phyloP scores from a whole-genome alignment of 2,888 invertebrate genomes.

The Serripes groenlandicus region DNA sequence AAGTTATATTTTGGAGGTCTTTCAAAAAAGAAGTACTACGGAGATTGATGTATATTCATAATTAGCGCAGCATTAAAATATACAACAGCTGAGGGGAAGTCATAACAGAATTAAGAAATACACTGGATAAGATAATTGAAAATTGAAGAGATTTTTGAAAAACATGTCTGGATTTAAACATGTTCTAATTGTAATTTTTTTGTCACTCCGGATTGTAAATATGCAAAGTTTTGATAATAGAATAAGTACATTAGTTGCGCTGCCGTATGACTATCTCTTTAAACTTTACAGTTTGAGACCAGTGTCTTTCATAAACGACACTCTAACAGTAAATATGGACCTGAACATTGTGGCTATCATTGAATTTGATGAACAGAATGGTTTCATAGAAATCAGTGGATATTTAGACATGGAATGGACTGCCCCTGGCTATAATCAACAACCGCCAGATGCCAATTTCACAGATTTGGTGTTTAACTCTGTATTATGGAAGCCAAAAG shows the following conservation, averaged over 20 bases:
- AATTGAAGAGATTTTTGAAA: no score
- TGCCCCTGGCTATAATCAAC: constrained; percentile 18
- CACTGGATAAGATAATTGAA: no score
- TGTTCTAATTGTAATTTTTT: neutral
- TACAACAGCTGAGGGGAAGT: no score
- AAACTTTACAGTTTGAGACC: constrained; percentile 40
- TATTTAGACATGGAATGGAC: constrained; percentile 50
- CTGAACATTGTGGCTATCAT: constrained; percentile 54
- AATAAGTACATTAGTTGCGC: neutral
- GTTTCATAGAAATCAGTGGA: constrained; percentile 63
- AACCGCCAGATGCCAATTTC: constrained; percentile 6
- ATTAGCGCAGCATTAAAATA: no score
- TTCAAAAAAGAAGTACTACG: no score
- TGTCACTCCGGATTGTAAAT: neutral
- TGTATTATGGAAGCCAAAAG: constrained; percentile 56
- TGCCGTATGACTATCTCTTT: neutral
- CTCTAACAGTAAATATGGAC: constrained; percentile 36
- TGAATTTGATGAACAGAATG: constrained; percentile 58
- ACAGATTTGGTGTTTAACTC: constrained; percentile 22
- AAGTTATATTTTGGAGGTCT: no score
- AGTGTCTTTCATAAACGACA: constrained; percentile 1
- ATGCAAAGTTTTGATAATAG: neutral
- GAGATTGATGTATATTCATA: no score
- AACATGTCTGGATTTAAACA: neutral
- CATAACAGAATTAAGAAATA: no score